A percentile compares a stretch with the other conserved stretches of the same genome.
Conservation (phyloP, 2,113 vertebrate genomes). For the Telmatochromis sp. region DNA sequence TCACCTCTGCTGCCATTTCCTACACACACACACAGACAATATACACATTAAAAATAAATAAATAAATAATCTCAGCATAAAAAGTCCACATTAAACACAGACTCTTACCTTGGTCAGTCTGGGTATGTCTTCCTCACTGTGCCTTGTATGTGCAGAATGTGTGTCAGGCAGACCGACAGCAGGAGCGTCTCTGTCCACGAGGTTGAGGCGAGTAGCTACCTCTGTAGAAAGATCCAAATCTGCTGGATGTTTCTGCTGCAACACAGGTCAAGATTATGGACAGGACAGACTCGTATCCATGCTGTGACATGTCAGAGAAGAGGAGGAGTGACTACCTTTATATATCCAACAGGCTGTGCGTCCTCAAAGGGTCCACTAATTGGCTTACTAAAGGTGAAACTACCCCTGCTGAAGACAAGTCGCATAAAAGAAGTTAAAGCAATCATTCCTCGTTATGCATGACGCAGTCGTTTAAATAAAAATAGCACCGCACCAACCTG, state of each 20-base stretch:
- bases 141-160: slow-evolving; percentile 43
- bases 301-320: not conserved
- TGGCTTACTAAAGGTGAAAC: slow-evolving; percentile 25
- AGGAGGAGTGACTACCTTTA: slow-evolving; percentile 33
- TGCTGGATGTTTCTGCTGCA: slow-evolving; percentile 54
- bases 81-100: not conserved
- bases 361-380: slow-evolving; percentile 27
- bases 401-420: slow-evolving; percentile 15
- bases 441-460: not conserved
- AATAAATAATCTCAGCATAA: not conserved
- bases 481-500: slow-evolving; percentile 42
- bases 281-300: not conserved
- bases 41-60: not conserved
- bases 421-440: not conserved
- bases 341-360: not conserved
- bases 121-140: slow-evolving; percentile 70
- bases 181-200: slow-evolving; percentile 67
- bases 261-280: not conserved
- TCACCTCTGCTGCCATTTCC: slow-evolving; percentile 84
- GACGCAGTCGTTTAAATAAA: not conserved
- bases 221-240: slow-evolving; percentile 81
- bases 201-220: slow-evolving; percentile 77
- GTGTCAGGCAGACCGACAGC: slow-evolving; percentile 31
- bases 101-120: slow-evolving; percentile 68
- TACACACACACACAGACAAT: slow-evolving; percentile 29